These are phyloP conservation scores for Apis florea DNA, from an alignment of 1,140 invertebrate species.

Conservation along the genomic window DNA sequence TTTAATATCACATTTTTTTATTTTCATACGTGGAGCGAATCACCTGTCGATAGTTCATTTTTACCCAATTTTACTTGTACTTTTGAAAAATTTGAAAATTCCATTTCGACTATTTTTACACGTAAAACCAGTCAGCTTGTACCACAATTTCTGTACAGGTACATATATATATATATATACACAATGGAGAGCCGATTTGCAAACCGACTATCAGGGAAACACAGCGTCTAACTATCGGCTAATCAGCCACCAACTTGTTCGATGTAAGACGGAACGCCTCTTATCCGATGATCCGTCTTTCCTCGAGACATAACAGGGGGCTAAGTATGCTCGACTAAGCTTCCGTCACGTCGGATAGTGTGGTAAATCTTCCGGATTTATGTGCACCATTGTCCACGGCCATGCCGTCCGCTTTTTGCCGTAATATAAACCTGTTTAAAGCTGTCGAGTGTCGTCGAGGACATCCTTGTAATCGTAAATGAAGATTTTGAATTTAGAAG, in stretches of 20 bases:
- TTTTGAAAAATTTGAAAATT: too few relatives aligned
- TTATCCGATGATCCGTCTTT: conserved; percentile 41
- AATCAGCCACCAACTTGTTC: conserved; percentile 44
- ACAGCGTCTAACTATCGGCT: conserved; percentile 40
- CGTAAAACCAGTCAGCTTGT: too few relatives aligned
- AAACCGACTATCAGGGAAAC: conserved; percentile 49
- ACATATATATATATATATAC: neutral
- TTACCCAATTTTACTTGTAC: too few relatives aligned
- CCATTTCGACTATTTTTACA: too few relatives aligned
- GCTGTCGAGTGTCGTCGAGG: too few relatives aligned
- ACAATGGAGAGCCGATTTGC: conserved; percentile 38
- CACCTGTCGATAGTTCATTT: too few relatives aligned
- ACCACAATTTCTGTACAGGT: too few relatives aligned
- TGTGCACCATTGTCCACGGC: neutral
- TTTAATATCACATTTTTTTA: too few relatives aligned
- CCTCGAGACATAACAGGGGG: conserved; percentile 40
- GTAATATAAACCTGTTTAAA: neutral
- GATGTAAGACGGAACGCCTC: conserved; percentile 40
- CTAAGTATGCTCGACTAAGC: conserved; percentile 32
- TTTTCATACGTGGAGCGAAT: too few relatives aligned
- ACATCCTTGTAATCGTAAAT: too few relatives aligned
- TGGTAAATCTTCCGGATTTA: neutral
- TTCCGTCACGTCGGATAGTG: neutral
- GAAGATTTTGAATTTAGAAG: too few relatives aligned
- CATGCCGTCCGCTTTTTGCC: neutral